phyloP scores from a whole-genome alignment of 2,888 invertebrate species.

The Alsophila aescularia region DNA sequence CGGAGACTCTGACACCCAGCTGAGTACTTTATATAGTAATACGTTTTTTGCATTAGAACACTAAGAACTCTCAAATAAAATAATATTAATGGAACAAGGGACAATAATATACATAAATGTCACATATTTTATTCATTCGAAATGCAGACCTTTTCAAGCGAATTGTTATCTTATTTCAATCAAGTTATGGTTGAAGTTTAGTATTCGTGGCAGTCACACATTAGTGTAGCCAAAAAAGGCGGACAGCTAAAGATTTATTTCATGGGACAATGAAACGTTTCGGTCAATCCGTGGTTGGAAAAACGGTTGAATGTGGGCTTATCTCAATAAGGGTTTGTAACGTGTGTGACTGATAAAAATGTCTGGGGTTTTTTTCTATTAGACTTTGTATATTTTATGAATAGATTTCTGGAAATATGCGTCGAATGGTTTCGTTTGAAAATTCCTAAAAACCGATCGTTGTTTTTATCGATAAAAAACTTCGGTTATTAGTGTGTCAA shows the following conservation, averaged over 20 bases:
- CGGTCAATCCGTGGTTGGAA: conserved; percentile 35
- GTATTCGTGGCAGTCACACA: conserved; percentile 15
- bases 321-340: conserved; percentile 33
- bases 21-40: too few species aligned
- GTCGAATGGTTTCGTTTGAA: too few species aligned
- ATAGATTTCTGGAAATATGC: too few species aligned
- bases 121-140: conserved; percentile 22
- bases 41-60: conserved; percentile 1
- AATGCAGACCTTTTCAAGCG: conserved; percentile 5
- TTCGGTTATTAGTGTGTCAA: too few species aligned
- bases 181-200: conserved; percentile 16
- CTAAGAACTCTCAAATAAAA: conserved; percentile 4
- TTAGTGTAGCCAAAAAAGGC: conserved; percentile 41
- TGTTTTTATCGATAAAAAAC: too few species aligned
- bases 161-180: conserved; percentile 24
- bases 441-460: too few species aligned
- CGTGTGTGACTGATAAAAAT: conserved; percentile 13
- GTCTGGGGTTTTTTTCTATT: conserved; percentile 13
- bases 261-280: conserved; percentile 36
- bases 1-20: too few species aligned
- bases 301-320: conserved; percentile 33
- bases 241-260: conserved; percentile 47
- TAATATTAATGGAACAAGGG: conserved; percentile 10
- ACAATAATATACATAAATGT: conserved; percentile 19
- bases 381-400: too few species aligned